Base-by-base conservation (phyloP, 2,888 invertebrate species). In the Lasioglossum marginatum region DNA sequence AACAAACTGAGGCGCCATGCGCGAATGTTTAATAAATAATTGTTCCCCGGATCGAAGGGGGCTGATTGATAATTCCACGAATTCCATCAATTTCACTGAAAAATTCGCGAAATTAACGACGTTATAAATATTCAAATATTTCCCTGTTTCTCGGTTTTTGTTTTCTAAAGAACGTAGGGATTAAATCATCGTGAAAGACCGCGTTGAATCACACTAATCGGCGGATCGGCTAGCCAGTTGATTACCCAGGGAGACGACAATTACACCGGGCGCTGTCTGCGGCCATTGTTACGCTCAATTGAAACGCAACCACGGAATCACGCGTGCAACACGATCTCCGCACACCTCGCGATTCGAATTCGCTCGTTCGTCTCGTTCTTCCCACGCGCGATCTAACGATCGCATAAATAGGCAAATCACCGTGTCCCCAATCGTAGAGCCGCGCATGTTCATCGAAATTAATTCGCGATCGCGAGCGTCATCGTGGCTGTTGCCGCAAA, bases 241-340 rank as follows among this genome's bases (percentile, higher is more conserved):
- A n/a, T 63, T 31, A 31, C 31, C 31, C 63, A 31, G 63, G 27
- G 63, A 63, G 27, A 63, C 60, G 52, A 37, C 60, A 45, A 85
- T 80, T 43, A 34, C 34, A 27, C 31, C 37, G 45, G n/a, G 19
- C 8, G 60, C 27, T 60, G 85, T 81, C 77, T 63, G 16, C 74
- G 71, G 40, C 78, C 73, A 82, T 88, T 77, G 86, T 89, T 81
- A 57, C 81, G 76, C 23, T 83, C 81, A 79, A 89, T 89, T 89
- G 81, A 87, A 88, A 87, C 84, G 81, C 86, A 75, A 68, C 77
- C 85, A 37, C 52, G 83, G 77, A 84, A 82, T 80, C 76, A 63
- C 31, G 81, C 74, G 31, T 80, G 89, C 77, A 88, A 88, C 77
- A 27, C 79, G 78, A 88, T 81, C 81, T 40, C 16, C 12, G 27